Evolutionary conservation across 2,797 vertebrate species (phyloP).

Genomic region (Hapalemur alaotrensis): DNA sequence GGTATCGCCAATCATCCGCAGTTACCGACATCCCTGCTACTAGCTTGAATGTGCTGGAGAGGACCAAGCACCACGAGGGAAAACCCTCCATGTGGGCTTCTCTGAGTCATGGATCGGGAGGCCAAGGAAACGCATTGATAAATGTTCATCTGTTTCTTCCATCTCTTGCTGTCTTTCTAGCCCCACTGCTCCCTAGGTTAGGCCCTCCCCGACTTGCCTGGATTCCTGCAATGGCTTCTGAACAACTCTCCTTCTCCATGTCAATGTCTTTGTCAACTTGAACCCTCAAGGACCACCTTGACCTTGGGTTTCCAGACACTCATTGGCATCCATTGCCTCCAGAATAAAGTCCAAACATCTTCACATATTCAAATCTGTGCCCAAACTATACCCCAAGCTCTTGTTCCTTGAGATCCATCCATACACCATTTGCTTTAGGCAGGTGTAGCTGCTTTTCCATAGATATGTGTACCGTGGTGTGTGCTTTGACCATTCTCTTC

Average conservation of each 20-base stretch:
- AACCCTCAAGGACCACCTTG: neutral
- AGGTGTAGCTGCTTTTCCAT: neutral
- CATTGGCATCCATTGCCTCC: neutral
- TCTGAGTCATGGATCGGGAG: neutral
- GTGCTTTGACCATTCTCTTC: neutral
- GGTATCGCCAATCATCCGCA: neutral
- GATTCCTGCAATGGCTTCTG: neutral
- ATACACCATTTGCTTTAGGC: neutral
- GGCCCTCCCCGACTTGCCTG: neutral
- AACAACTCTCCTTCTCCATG: neutral
- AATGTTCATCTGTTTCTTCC: neutral
- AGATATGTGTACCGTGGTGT: rapidly evolving
- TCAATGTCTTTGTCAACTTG: neutral
- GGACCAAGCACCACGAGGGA: neutral
- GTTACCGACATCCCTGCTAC: neutral
- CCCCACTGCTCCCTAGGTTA: too few relatives aligned
- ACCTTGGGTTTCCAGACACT: neutral
- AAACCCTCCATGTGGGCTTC: neutral
- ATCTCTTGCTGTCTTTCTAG: neutral
- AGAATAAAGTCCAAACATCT: neutral
- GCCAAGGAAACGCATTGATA: neutral
- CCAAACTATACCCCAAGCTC: neutral
- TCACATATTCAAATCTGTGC: neutral
- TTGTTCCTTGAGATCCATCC: neutral
- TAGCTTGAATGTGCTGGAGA: neutral